Percentiles rank a stretch among this genome's conserved stretches.
These are phyloP conservation scores for Simalia tracyae DNA, from an alignment of 2,797 vertebrate genomes.

Conservation along the genomic window DNA sequence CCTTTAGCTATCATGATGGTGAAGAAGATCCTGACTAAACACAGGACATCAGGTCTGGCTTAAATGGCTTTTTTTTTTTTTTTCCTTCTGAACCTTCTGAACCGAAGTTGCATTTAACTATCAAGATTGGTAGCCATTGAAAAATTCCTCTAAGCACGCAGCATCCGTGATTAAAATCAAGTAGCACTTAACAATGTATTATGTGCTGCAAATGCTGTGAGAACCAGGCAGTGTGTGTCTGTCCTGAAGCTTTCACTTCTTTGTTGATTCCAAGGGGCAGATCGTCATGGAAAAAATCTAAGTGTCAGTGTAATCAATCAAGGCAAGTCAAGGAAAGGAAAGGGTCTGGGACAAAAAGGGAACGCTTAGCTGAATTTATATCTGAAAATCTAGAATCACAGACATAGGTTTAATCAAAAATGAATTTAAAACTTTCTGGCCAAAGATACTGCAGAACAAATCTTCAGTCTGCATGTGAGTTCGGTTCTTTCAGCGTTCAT, in stretches of 20 bases:
- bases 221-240: no score
- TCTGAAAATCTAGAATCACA: neutral
- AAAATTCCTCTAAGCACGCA: neutral
- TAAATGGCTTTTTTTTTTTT: neutral
- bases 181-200: no score
- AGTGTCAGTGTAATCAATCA: neutral
- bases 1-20: no score
- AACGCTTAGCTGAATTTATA: no score
- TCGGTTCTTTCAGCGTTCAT: neutral
- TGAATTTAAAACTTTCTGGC: neutral
- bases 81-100: no score
- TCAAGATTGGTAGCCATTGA: neutral
- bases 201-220: no score
- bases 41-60: no score
- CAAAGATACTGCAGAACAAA: neutral
- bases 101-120: neutral
- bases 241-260: no score
- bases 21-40: no score
- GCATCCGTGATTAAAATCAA: neutral
- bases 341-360: no score
- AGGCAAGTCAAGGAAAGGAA: neutral
- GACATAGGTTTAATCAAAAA: neutral
- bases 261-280: no score
- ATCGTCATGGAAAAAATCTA: no score
- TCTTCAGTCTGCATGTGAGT: neutral